Base-by-base conservation (phyloP, 2,797 vertebrate species). In the Phrynocephalus forsythii region DNA sequence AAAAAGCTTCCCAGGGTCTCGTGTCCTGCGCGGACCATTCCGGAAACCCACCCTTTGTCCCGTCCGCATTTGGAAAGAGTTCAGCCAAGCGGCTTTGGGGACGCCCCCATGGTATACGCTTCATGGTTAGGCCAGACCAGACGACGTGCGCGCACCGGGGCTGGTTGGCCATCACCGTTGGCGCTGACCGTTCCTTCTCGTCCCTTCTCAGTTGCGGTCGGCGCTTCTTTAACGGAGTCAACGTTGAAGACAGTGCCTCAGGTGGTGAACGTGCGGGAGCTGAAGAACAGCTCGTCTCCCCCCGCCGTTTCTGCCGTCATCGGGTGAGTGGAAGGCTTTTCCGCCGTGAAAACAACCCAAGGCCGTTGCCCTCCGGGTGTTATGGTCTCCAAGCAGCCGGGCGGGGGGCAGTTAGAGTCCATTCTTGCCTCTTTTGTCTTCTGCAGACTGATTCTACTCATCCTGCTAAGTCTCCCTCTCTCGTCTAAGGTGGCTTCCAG, bases 171-270 rank as follows among this genome's bases (percentile, higher is more conserved):
- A 6, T n/a, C 3, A 1, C 30, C 5, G 9, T 16, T 6, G 5
- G 22, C 13, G 50, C 13, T 50, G n/a, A 66, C 26, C 2, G 2
- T 1, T 24, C 8, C 10, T 18, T 50, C 24, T 50, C 5, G 10
- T 33, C 44, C 28, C 6, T 18, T 1, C 22, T 24, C 83, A 87
- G 48, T 82, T 95, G 96, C 93, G 77, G 96, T 96, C 76, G 96
- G 92, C 88, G 89, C 98, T 0, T 96, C 97, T 56, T 93, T 98
- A 94, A 98, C 98, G 0, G 99, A 99, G 88, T 98, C 98, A 1
- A 97, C 97, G 3, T 94, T 98, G 95, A 99, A 99, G 92, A 98
- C 94, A 0, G 98, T 98, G 84, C 98, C 98, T 91, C 98, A 98
- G 89, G 98, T 99, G 85, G 98, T 99, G 77, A 99, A 98, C 2